These are phyloP conservation scores for Diadophis punctatus DNA, from an alignment of 2,113 vertebrate genomes.

Conservation along the genomic window DNA sequence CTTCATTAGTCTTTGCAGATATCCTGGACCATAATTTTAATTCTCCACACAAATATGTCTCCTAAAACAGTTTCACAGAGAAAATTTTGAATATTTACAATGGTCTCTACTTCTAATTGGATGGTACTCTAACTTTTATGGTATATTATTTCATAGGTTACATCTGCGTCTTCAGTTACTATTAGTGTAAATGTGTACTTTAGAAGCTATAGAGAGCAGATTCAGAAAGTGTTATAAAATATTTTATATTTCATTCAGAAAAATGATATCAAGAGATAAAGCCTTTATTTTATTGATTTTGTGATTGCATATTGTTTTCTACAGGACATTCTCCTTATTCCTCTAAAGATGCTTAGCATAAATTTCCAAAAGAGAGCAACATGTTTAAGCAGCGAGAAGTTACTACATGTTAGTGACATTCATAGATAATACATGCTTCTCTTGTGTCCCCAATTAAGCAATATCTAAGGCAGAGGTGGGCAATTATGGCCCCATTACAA, in stretches of 20 bases:
- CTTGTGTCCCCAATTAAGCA: neutral
- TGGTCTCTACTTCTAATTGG: neutral
- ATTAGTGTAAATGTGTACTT: neutral
- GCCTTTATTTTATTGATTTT: neutral
- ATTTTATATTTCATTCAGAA: neutral
- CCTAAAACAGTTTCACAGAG: neutral
- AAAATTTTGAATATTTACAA: neutral
- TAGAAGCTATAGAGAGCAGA: neutral
- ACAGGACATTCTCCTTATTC: neutral
- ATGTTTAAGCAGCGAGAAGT: neutral
- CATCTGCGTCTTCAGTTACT: conserved; percentile 17
- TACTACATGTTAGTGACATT: neutral
- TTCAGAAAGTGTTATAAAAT: neutral
- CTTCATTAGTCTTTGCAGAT: neutral
- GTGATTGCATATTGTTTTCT: neutral
- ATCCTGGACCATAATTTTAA: neutral
- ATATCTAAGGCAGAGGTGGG: neutral
- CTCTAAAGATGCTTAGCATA: neutral
- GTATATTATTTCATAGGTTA: neutral
- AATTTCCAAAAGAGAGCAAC: neutral
- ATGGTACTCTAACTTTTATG: neutral
- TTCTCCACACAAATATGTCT: neutral
- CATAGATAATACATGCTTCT: neutral
- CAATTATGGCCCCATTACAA: neutral
- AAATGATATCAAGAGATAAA: neutral